Conservation (phyloP, 2,797 vertebrate genomes). For the Momotus momota region DNA sequence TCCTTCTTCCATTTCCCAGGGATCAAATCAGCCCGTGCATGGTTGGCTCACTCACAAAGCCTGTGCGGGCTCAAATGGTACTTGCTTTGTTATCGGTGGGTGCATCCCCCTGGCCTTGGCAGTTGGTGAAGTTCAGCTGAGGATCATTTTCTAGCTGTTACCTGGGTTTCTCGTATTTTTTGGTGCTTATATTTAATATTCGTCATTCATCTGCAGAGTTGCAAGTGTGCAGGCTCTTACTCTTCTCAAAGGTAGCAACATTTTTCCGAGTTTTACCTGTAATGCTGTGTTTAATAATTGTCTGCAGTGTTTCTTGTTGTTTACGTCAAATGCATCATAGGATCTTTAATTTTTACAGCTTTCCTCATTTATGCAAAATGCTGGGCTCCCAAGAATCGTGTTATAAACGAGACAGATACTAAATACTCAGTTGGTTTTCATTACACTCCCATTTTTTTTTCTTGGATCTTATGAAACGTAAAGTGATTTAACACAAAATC, state of each 20-base stretch:
- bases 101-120: not conserved
- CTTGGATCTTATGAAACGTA: not conserved
- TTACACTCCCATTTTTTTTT: not conserved
- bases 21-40: not conserved
- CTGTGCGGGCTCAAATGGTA: not conserved
- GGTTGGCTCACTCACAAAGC: not conserved
- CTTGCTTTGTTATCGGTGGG: not conserved
- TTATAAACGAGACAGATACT: not conserved
- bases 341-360: not conserved
- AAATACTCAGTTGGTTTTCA: not conserved
- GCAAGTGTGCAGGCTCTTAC: not conserved
- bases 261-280: not conserved
- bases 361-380: constrained; percentile 9
- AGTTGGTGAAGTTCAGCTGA: not conserved
- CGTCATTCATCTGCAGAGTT: not conserved
- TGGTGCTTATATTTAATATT: not conserved
- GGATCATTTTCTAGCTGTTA: not conserved
- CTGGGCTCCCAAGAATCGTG: constrained; percentile 47
- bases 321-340: not conserved
- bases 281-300: not conserved
- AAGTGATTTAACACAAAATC: not conserved
- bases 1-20: not conserved
- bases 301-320: not conserved
- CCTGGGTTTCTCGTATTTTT: not conserved
- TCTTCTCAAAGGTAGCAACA: not conserved